Evolutionary conservation across 2,797 vertebrate genomes (phyloP).

Genomic region (Podarcis siculus): DNA sequence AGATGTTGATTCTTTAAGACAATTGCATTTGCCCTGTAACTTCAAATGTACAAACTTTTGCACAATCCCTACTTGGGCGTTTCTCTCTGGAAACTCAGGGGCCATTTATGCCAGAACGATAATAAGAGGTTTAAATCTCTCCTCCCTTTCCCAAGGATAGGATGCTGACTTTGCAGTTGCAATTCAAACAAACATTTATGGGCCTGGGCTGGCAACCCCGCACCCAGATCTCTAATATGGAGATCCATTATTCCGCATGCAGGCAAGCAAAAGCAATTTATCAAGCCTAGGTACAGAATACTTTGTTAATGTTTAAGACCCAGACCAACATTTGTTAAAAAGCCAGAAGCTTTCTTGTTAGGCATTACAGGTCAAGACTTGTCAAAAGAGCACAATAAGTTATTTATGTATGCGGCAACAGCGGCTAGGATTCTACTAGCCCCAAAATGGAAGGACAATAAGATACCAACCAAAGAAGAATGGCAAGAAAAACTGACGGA

Average conservation of each 20-base stretch:
- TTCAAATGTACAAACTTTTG: neutral
- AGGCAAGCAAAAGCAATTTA: neutral
- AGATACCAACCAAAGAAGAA: too few relatives aligned
- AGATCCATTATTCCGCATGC: neutral
- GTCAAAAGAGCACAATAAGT: too few relatives aligned
- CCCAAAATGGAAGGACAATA: too few relatives aligned
- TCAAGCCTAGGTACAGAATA: neutral
- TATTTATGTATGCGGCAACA: too few relatives aligned
- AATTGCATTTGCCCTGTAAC: neutral
- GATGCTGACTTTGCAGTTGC: neutral
- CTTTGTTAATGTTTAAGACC: neutral
- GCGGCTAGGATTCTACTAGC: too few relatives aligned
- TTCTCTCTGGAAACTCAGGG: neutral
- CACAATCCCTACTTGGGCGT: neutral
- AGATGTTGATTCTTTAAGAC: neutral
- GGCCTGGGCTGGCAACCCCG: too few relatives aligned
- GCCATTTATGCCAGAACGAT: neutral
- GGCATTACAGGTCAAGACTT: too few relatives aligned
- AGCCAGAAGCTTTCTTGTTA: too few relatives aligned
- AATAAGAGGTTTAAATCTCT: neutral
- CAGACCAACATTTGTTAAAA: neutral
- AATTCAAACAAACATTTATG: neutral
- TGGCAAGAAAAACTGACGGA: too few relatives aligned
- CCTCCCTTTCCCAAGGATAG: neutral
- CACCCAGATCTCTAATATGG: neutral